Percentiles rank a stretch among this genome's conserved stretches.
These are phyloP conservation scores for Clarias macrocephalus DNA, from an alignment of 2,113 vertebrate species.

Conservation along the genomic window DNA sequence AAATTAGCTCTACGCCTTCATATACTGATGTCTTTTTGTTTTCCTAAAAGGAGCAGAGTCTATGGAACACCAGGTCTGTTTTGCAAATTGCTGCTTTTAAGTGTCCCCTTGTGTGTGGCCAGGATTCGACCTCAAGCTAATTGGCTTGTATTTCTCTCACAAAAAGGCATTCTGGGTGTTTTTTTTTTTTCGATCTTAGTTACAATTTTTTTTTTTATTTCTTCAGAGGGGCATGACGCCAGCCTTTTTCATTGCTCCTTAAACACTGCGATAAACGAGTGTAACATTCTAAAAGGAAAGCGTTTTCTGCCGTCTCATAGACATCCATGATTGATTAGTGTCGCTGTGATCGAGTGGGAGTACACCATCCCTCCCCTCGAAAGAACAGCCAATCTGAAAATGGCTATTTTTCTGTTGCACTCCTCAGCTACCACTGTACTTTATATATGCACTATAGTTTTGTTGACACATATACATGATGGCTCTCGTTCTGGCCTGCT, in stretches of 20 bases:
- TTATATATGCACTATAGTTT: not conserved
- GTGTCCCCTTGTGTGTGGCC: conserved; percentile 14
- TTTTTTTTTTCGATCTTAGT: not conserved
- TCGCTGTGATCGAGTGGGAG: too few relatives aligned
- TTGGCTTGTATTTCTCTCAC: not conserved
- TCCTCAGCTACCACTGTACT: not conserved
- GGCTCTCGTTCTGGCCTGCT: not conserved
- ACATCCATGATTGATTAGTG: too few relatives aligned
- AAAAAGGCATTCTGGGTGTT: not conserved
- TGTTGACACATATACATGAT: not conserved
- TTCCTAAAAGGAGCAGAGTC: conserved; percentile 20
- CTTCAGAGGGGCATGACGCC: too few relatives aligned
- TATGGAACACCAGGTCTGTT: conserved; percentile 20
- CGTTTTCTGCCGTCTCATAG: too few relatives aligned
- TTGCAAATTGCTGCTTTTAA: conserved; percentile 26
- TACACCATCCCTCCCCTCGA: too few relatives aligned
- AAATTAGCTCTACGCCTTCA: conserved; percentile 43
- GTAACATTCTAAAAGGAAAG: too few relatives aligned
- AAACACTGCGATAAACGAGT: too few relatives aligned
- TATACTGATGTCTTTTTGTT: conserved; percentile 55
- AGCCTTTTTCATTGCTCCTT: too few relatives aligned
- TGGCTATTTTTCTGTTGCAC: too few relatives aligned
- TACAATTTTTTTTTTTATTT: not conserved
- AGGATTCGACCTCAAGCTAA: conserved; percentile 26
- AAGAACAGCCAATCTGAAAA: too few relatives aligned